Evolutionary conservation across 2,888 invertebrate species (phyloP).

Genomic region (Synanthedon myopaeformis): DNA sequence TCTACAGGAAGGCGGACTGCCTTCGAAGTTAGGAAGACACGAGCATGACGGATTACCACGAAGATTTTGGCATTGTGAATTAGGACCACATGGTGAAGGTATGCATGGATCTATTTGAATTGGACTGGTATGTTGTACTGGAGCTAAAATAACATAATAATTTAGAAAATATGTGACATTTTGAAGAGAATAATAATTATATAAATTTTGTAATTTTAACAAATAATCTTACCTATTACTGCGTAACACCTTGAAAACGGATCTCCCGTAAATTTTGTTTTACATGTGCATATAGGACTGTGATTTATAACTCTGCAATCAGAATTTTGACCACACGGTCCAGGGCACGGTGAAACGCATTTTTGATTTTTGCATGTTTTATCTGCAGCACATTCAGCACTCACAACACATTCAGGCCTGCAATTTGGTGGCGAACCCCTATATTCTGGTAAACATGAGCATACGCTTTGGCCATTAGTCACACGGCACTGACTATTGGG

Average conservation of each 20-base stretch:
- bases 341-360: constrained; percentile 79
- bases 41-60: constrained; percentile 71
- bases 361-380: constrained; percentile 77
- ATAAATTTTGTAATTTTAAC: neutral
- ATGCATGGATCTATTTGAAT: constrained; percentile 71
- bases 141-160: constrained; percentile 22
- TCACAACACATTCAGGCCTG: constrained; percentile 80
- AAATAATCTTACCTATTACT: constrained; percentile 39
- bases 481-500: constrained; percentile 73
- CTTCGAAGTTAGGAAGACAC: constrained; percentile 73
- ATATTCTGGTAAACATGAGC: constrained; percentile 77
- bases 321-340: constrained; percentile 77
- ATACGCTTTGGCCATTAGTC: constrained; percentile 73
- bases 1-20: constrained; percentile 76
- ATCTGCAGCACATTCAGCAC: constrained; percentile 74
- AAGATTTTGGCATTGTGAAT: constrained; percentile 70
- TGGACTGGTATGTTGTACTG: constrained; percentile 29
- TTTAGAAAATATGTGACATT: neutral
- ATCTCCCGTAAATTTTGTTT: constrained; percentile 70
- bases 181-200: neutral
- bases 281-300: constrained; percentile 78
- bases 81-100: constrained; percentile 77
- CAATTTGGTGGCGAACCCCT: constrained; percentile 78
- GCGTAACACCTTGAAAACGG: constrained; percentile 75
- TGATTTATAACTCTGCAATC: constrained; percentile 79